A percentile compares a stretch with the other conserved stretches of the same genome.
These are phyloP conservation scores for Notiomystis cincta DNA, from an alignment of 2,113 vertebrate species.

Conservation along the genomic window DNA sequence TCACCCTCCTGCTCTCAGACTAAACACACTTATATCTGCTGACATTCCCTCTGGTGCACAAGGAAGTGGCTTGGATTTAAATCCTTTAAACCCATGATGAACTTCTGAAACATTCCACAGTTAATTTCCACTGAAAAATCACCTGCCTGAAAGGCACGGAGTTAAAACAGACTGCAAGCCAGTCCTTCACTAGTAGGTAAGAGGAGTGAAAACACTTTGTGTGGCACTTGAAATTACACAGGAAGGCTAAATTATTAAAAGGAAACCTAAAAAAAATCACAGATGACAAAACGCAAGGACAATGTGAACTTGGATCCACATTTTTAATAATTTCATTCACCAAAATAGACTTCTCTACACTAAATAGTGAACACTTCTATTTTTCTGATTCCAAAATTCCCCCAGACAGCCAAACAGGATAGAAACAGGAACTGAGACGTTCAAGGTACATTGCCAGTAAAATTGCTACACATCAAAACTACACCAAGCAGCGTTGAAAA, in stretches of 20 bases:
- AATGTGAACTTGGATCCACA: neutral
- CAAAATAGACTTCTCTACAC: neutral
- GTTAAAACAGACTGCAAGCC: neutral
- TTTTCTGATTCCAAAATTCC: neutral
- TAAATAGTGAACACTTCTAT: neutral
- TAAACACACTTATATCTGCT: neutral
- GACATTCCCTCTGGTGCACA: neutral
- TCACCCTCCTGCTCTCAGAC: neutral
- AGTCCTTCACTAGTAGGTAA: neutral
- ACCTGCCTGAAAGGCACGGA: neutral
- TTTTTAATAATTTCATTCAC: neutral
- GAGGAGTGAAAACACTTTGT: neutral
- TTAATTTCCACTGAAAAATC: neutral
- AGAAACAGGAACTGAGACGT: neutral
- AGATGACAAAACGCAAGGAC: rapidly evolving
- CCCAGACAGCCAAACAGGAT: neutral
- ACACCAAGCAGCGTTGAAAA: neutral
- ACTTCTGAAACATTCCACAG: neutral
- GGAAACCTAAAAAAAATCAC: neutral
- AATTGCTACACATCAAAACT: neutral
- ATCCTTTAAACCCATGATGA: neutral
- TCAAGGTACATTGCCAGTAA: neutral
- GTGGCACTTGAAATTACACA: neutral
- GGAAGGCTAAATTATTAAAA: neutral
- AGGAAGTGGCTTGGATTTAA: neutral